Conservation (phyloP, 2,797 vertebrate genomes). For the Rhinophrynus dorsalis region DNA sequence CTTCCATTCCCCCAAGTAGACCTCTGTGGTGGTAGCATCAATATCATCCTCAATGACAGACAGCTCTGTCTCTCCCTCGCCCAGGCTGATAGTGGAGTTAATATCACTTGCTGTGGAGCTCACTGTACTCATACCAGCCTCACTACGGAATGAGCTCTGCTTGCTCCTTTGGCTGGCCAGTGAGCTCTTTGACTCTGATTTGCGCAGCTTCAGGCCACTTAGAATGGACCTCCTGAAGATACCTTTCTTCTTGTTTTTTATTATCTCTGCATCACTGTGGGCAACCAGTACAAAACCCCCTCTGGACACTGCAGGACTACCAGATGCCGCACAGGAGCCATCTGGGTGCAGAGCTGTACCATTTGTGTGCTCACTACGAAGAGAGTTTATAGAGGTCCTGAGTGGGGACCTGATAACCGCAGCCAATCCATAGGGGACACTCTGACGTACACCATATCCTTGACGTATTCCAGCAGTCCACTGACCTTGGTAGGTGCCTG, state of each 20-base stretch:
- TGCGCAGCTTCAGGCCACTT: slow-evolving; percentile 91
- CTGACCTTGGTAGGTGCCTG: slow-evolving; percentile 97
- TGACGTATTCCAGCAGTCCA: slow-evolving; percentile 97
- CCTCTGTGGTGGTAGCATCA: slow-evolving; percentile 93
- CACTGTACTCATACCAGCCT: slow-evolving; percentile 95
- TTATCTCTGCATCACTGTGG: slow-evolving; percentile 90
- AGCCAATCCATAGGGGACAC: slow-evolving; percentile 96
- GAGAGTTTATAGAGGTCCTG: slow-evolving; percentile 97
- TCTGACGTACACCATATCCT: slow-evolving; percentile 94
- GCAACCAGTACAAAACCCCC: slow-evolving; percentile 95
- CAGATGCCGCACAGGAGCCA: slow-evolving; percentile 75
- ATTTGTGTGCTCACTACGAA: slow-evolving; percentile 95
- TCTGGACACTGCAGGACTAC: slow-evolving; percentile 88
- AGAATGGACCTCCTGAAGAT: slow-evolving; percentile 93
- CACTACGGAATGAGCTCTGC: slow-evolving; percentile 97
- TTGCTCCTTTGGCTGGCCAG: slow-evolving; percentile 96
- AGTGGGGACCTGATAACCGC: slow-evolving; percentile 96
- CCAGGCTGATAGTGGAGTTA: slow-evolving; percentile 97
- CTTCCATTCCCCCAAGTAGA: slow-evolving; percentile 94
- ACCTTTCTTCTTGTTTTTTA: slow-evolving; percentile 92
- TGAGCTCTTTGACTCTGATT: slow-evolving; percentile 95
- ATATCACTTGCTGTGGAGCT: slow-evolving; percentile 95
- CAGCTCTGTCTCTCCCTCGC: slow-evolving; percentile 88
- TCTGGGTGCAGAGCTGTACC: slow-evolving; percentile 87
- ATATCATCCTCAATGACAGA: slow-evolving; percentile 87